phyloP scores from a whole-genome alignment of 2,113 vertebrate genomes.

The Pachypanchax playfairii region DNA sequence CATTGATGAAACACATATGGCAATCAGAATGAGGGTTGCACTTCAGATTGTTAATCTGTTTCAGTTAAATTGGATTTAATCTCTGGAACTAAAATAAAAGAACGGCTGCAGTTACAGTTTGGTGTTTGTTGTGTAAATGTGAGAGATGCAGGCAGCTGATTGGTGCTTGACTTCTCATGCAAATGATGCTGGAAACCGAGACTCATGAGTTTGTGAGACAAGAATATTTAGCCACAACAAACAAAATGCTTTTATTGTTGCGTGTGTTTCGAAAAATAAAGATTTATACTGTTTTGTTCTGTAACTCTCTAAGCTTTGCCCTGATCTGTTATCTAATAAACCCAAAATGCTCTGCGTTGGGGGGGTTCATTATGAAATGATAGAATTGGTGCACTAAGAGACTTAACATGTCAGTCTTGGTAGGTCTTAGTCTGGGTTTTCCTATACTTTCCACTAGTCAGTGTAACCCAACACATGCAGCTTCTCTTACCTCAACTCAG shows the following conservation, averaged over 20 bases:
- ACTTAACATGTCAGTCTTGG: constrained; percentile 32
- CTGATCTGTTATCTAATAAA: no score
- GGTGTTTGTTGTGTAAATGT: constrained; percentile 39
- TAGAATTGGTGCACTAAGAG: no score
- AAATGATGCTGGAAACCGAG: constrained; percentile 6
- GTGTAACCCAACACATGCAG: constrained; percentile 74
- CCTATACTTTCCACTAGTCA: constrained; percentile 62
- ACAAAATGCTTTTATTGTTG: no score
- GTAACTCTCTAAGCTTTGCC: no score
- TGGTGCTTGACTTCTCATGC: constrained; percentile 3
- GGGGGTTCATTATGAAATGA: no score
- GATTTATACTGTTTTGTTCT: no score
- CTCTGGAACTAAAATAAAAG: constrained; percentile 1
- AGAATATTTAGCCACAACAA: no score
- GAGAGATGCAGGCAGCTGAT: constrained; percentile 11
- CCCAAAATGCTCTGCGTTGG: no score
- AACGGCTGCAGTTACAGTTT: not conserved
- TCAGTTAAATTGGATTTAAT: not conserved
- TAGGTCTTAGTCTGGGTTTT: constrained; percentile 44
- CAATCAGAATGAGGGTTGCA: no score
- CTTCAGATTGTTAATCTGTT: constrained; percentile 4
- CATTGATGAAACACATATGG: no score
- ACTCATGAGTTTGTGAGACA: no score
- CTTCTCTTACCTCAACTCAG: constrained; percentile 73
- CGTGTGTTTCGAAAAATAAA: no score